Base-by-base conservation (phyloP, 2,113 vertebrate species). In the Thamnaconus septentrionalis region DNA sequence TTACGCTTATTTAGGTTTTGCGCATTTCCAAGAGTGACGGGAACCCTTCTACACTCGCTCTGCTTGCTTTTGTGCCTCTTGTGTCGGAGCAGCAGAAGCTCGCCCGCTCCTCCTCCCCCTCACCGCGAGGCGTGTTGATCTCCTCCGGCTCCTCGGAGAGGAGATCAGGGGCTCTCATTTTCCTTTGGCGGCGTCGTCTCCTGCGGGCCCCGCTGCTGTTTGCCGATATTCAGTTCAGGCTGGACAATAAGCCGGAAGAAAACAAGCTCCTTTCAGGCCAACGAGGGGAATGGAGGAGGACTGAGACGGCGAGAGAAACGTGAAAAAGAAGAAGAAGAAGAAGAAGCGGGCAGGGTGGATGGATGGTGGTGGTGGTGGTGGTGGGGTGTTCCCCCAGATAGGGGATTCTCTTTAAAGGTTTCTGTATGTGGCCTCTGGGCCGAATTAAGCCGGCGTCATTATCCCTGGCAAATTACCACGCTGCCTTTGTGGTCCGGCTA, bases 371-470 rank as follows among this genome's bases (percentile, higher is more conserved):
- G 18, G 18, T 31, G 18, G 18, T 31, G 18, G 18, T 31, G 18
- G 18, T 31, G 18, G 80, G 78, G 71, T 59, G 81, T 85, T 79
- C 82, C 89, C 85, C 75, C 71, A 85, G 90, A 91, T 84, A 68
- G 61, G 82, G 79, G 82, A 75, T 71, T 82, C 77, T 85, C 81
- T 90, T 87, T 88, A 85, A 87, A 78, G 87, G 85, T 90, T 62
- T 83, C 70, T 78, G 66, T 79, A 91, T 88, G 90, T 91, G 91
- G 87, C 86, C 84, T 83, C 83, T 59, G 56, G 76, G 85, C 67
- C 81, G 73, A 90, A 91, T 91, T 91, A 90, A 89, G 86, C 85
- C 87, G 87, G 89, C 89, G 88, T 92, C 92, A 94, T 95, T 94
- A 94, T 92, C 90, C 87, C 78, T 91, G 88, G 90, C 91, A 92